Conservation (phyloP, 2,888 invertebrate genomes). For the Callyntrura guangdongensis region DNA sequence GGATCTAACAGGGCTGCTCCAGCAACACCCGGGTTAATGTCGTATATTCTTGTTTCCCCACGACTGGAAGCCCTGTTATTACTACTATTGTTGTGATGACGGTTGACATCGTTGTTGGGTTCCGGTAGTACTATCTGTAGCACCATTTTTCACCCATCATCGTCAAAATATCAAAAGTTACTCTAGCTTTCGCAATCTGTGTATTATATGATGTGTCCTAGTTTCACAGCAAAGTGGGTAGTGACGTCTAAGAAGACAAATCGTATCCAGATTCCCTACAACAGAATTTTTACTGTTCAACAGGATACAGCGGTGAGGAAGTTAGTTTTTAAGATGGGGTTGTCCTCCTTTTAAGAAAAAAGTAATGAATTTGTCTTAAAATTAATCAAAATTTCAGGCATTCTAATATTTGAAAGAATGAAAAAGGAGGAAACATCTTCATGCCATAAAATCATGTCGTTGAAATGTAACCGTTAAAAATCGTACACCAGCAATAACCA, state of each 20-base stretch:
- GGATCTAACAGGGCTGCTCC: conserved; percentile 64
- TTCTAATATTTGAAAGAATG: too few relatives aligned
- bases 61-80: conserved; percentile 69
- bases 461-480: too few relatives aligned
- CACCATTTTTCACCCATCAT: conserved; percentile 86
- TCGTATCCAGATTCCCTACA: too few relatives aligned
- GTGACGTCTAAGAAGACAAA: background rate
- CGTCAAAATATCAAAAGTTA: conserved; percentile 55
- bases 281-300: background rate
- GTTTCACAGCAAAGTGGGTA: background rate
- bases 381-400: too few relatives aligned
- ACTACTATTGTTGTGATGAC: conserved; percentile 65
- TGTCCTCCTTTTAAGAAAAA: conserved; percentile 7
- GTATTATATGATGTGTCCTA: background rate
- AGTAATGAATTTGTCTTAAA: background rate
- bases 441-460: background rate
- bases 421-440: background rate
- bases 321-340: background rate
- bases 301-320: background rate
- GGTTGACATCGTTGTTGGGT: conserved; percentile 83
- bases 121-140: conserved; percentile 86
- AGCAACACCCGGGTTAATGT: conserved; percentile 65
- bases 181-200: conserved; percentile 42
- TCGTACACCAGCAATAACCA: too few relatives aligned
- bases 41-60: conserved; percentile 70